Base-by-base conservation (phyloP, 2,888 invertebrate species). In the Pogonocherus hispidulus region DNA sequence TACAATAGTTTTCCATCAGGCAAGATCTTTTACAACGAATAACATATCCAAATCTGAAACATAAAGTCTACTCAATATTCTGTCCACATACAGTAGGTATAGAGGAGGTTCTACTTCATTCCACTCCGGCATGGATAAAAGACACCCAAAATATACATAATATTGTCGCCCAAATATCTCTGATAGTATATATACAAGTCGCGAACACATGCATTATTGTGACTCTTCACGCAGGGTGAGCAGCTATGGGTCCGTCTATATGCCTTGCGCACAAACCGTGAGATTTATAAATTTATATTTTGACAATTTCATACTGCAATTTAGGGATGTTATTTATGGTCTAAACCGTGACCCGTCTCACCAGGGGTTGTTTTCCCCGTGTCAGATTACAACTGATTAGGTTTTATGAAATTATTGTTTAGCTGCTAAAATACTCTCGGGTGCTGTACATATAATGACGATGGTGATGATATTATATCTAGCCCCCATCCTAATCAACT, bases 201-300 rank as follows among this genome's bases (percentile, higher is more conserved):
- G 83, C 81, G 82, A 83, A 83, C 83, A 83, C 82, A 83, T 80
- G 80, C 82, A 81, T 82, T 78, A 82, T 82, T 81, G 81, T 80
- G 78, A 78, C 74, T 75, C 80, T 82, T 84, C 84, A 84, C 84
- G 84, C 80, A 78, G 78, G 80, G 83, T 84, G 82, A 80, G 75
- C 83, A 82, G 73, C 79, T 76, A 78, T 80, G 78, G 80, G 77
- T 76, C 70, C 72, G 69, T 69, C 56, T 76, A 69, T 70, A 69
- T 70, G 76, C 76, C 77, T 69, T 74, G 77, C 73, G 81, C 78
- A 78, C 78, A 78, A 79, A 83, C 84, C 85, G 83, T 85, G 84
- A 85, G 85, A 86, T 86, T 86, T 86, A 86, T 85, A 85, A 84
- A 84, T 85, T 85, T 85, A 84, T 85, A 86, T 86, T 86, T 86